A percentile compares a stretch with the other conserved stretches of the same genome.
These are phyloP conservation scores for Elegia similella DNA, from an alignment of 2,888 invertebrate genomes.

Conservation along the genomic window DNA sequence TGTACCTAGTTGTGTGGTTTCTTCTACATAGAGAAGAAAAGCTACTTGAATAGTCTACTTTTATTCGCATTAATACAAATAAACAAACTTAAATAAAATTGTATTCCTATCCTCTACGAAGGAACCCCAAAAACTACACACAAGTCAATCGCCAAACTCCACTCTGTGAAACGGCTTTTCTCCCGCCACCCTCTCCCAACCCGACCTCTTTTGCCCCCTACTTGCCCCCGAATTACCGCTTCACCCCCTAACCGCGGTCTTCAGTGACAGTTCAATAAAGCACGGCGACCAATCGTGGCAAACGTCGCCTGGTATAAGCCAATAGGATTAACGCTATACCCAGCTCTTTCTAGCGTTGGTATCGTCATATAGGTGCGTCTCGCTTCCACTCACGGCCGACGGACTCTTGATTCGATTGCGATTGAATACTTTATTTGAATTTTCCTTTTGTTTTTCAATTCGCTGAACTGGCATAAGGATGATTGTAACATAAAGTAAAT, in stretches of 20 bases:
- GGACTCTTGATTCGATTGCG: constrained; percentile 78
- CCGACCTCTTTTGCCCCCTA: constrained; percentile 45
- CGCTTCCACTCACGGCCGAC: constrained; percentile 57
- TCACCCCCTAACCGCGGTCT: constrained; percentile 75
- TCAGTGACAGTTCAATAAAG: constrained; percentile 81
- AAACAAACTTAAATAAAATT: no score
- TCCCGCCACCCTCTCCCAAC: constrained; percentile 40
- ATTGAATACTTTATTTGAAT: constrained; percentile 75
- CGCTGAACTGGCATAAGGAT: constrained; percentile 45
- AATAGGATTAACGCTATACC: constrained; percentile 76
- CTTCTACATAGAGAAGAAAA: no score
- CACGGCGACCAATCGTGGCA: constrained; percentile 79
- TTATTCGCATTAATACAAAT: no score
- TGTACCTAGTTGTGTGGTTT: no score
- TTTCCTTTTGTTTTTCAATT: constrained; percentile 70
- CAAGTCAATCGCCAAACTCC: constrained; percentile 81
- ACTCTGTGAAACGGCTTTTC: constrained; percentile 62
- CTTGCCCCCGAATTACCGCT: constrained; percentile 74
- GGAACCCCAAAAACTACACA: constrained; percentile 78
- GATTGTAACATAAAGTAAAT: constrained; percentile 37
- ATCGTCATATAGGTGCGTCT: constrained; percentile 39
- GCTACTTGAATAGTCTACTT: no score
- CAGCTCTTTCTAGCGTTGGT: constrained; percentile 44
- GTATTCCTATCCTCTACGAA: constrained; percentile 43
- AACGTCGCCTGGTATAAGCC: constrained; percentile 80